A percentile compares a stretch with the other conserved stretches of the same genome.
Conservation (phyloP, 2,888 invertebrate genomes). For the Drosophila koepferae region DNA sequence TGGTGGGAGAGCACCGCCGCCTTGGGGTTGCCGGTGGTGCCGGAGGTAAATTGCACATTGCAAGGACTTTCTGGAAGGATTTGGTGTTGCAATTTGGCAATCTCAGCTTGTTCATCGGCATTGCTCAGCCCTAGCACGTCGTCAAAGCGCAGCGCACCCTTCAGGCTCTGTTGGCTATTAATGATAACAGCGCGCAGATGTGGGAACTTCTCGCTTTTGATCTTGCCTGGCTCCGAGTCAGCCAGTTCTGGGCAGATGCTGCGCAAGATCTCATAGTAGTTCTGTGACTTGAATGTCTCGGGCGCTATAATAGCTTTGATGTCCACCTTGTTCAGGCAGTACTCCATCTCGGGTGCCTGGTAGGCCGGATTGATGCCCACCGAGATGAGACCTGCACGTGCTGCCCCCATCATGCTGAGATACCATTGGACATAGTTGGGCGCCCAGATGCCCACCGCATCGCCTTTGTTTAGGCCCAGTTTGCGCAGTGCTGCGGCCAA, state of each 20-base stretch:
- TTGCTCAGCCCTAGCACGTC: slow-evolving; percentile 84
- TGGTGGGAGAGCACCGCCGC: slow-evolving; percentile 90
- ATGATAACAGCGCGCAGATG: slow-evolving; percentile 87
- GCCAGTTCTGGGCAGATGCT: slow-evolving; percentile 87
- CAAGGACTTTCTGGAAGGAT: slow-evolving; percentile 89
- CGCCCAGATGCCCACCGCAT: slow-evolving; percentile 92
- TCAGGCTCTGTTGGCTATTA: slow-evolving; percentile 85
- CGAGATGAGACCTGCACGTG: slow-evolving; percentile 90
- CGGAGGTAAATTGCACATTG: slow-evolving; percentile 94
- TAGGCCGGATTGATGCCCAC: slow-evolving; percentile 93
- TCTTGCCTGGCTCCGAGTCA: slow-evolving; percentile 84
- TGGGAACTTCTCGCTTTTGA: slow-evolving; percentile 86
- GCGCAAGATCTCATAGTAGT: slow-evolving; percentile 89
- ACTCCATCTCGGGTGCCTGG: slow-evolving; percentile 89
- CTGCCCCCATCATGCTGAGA: slow-evolving; percentile 89
- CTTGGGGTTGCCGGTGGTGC: slow-evolving; percentile 92
- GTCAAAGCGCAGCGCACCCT: slow-evolving; percentile 85
- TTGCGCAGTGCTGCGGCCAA: slow-evolving; percentile 90
- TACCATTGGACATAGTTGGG: slow-evolving; percentile 93
- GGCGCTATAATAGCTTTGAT: slow-evolving; percentile 89
- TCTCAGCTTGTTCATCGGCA: slow-evolving; percentile 50
- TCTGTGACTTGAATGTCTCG: slow-evolving; percentile 87
- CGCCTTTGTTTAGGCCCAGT: slow-evolving; percentile 89
- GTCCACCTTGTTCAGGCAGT: slow-evolving; percentile 90
- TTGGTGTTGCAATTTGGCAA: slow-evolving; percentile 84